Percentiles rank a stretch among this genome's conserved stretches.
Conservation (phyloP, 2,797 vertebrate genomes). For the Pangasius larnaudii region DNA sequence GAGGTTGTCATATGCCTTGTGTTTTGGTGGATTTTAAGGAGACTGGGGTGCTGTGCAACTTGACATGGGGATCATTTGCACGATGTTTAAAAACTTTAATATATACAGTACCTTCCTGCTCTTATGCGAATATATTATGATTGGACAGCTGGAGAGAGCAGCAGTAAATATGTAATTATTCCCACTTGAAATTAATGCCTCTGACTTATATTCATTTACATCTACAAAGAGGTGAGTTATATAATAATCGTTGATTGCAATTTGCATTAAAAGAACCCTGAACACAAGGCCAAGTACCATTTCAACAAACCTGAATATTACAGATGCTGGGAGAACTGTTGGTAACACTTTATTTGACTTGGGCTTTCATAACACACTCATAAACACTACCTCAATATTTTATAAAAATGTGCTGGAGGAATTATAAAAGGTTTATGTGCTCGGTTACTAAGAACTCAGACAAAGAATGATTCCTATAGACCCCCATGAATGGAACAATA, state of each 20-base stretch:
- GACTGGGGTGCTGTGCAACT: not conserved
- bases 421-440: not conserved
- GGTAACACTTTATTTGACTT: not conserved
- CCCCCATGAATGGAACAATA: not conserved
- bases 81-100: not conserved
- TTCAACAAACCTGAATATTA: conserved; percentile 23
- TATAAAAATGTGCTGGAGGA: not conserved
- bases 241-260: conserved; percentile 3
- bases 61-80: not conserved
- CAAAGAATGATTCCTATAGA: not conserved
- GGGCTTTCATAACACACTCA: conserved; percentile 1
- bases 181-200: conserved; percentile 29
- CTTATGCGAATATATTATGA: not conserved
- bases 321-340: not conserved
- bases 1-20: not conserved
- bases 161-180: conserved; percentile 29
- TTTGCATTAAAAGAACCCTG: conserved; percentile 15
- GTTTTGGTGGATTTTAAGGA: not conserved
- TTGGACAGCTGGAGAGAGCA: conserved; percentile 22
- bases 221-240: conserved; percentile 32
- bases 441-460: not conserved
- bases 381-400: not conserved
- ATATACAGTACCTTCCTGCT: conserved; percentile 15
- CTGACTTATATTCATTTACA: conserved; percentile 28
- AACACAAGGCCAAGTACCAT: conserved; percentile 18